phyloP scores from a whole-genome alignment of 2,797 vertebrate genomes.

The Karalla daura region DNA sequence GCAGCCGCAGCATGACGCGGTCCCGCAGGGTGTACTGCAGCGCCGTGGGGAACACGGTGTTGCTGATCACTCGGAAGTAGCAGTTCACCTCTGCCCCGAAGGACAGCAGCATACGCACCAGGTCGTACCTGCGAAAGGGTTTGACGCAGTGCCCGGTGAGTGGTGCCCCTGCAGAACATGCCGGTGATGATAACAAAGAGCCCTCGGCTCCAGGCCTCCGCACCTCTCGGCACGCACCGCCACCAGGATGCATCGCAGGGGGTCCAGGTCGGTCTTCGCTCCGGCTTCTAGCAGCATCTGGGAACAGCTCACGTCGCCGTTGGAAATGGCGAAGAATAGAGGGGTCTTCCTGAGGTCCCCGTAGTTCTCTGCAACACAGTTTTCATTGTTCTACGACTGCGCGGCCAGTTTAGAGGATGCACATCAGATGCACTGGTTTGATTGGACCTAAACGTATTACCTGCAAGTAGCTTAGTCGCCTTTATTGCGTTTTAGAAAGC shows the following conservation, averaged over 20 bases:
- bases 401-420: neutral
- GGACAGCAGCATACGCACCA: constrained; percentile 86
- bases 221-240: constrained; percentile 86
- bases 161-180: no score
- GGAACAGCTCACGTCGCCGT: constrained; percentile 85
- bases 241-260: constrained; percentile 87
- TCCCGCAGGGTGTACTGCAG: constrained; percentile 90
- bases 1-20: constrained; percentile 86
- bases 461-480: no score
- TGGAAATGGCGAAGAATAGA: constrained; percentile 87
- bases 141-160: neutral
- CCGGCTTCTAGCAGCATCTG: constrained; percentile 86
- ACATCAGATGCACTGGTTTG: neutral
- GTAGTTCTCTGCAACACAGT: constrained; percentile 77
- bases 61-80: constrained; percentile 86
- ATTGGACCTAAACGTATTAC: neutral
- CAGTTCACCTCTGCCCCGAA: constrained; percentile 89
- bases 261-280: constrained; percentile 86
- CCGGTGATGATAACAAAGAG: no score
- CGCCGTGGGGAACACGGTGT: constrained; percentile 88
- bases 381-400: no score
- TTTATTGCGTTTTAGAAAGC: neutral
- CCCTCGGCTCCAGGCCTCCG: no score
- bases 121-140: constrained; percentile 74
- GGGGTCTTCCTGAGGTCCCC: constrained; percentile 85